Evolutionary conservation across 2,888 invertebrate species (phyloP).

Genomic region (Polyommatus iphigenia): DNA sequence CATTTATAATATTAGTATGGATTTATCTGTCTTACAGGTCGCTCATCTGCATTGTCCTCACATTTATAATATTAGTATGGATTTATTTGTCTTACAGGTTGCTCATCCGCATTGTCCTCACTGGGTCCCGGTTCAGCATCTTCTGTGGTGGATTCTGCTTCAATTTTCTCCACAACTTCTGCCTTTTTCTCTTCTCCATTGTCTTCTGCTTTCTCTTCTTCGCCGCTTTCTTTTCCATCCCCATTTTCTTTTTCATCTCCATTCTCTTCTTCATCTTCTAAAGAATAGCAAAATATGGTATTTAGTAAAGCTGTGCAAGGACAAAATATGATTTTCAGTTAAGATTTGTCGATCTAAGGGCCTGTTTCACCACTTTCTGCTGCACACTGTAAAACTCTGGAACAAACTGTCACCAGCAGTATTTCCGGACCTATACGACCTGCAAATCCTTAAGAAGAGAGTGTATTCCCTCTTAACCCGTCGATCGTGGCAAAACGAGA

Average conservation of each 20-base stretch:
- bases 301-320: neutral
- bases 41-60: conserved; percentile 47
- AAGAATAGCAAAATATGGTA: neutral
- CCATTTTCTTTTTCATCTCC: neutral
- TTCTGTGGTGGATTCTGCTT: conserved; percentile 59
- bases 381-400: no score
- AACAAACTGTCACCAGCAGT: no score
- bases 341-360: no score
- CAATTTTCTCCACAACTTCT: conserved; percentile 46
- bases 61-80: neutral
- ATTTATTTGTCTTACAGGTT: conserved; percentile 52
- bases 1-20: no score
- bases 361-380: no score
- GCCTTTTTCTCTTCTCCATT: conserved; percentile 61
- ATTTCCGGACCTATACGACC: no score
- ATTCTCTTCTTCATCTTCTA: conserved; percentile 54
- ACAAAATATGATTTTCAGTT: no score
- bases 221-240: conserved; percentile 48
- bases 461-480: no score
- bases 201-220: conserved; percentile 71
- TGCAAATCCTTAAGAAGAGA: no score
- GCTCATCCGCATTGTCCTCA: conserved; percentile 47
- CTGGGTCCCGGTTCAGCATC: conserved; percentile 50
- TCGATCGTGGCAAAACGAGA: no score
- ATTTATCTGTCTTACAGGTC: conserved; percentile 52